phyloP scores from a whole-genome alignment of 2,113 vertebrate species.

The Cyprinodon variegatus region DNA sequence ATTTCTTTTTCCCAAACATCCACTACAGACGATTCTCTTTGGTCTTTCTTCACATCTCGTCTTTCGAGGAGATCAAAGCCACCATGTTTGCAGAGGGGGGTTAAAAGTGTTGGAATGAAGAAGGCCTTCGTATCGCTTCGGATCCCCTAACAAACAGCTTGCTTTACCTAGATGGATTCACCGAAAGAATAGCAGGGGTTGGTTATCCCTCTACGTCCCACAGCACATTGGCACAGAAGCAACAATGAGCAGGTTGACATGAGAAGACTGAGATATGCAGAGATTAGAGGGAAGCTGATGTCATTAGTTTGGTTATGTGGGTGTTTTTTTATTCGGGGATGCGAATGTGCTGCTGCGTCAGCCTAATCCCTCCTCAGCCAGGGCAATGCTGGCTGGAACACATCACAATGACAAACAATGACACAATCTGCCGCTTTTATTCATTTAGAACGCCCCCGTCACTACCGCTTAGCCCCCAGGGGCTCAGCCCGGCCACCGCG shows the following conservation, averaged over 20 bases:
- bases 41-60: slow-evolving; percentile 32
- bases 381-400: slow-evolving; percentile 38
- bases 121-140: slow-evolving; percentile 23
- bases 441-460: slow-evolving; percentile 24
- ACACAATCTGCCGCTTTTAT: slow-evolving; percentile 64
- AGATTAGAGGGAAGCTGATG: slow-evolving; percentile 69
- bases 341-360: slow-evolving; percentile 70
- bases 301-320: slow-evolving; percentile 60
- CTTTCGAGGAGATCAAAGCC: slow-evolving; percentile 52
- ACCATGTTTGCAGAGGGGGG: slow-evolving; percentile 16
- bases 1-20: slow-evolving; percentile 20
- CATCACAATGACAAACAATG: slow-evolving; percentile 63
- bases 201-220: not conserved
- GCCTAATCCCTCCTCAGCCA: slow-evolving; percentile 67
- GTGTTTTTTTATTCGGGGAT: slow-evolving; percentile 28
- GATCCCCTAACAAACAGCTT: slow-evolving; percentile 32
- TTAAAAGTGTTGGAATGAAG: slow-evolving; percentile 11
- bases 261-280: slow-evolving; percentile 35
- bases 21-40: slow-evolving; percentile 43
- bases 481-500: slow-evolving; percentile 15
- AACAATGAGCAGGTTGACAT: slow-evolving; percentile 26
- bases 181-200: slow-evolving; percentile 21
- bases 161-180: slow-evolving; percentile 35
- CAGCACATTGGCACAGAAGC: not conserved
- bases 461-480: not conserved